These are phyloP conservation scores for Euwallacea fornicatus DNA, from an alignment of 1,140 invertebrate species.

Conservation along the genomic window DNA sequence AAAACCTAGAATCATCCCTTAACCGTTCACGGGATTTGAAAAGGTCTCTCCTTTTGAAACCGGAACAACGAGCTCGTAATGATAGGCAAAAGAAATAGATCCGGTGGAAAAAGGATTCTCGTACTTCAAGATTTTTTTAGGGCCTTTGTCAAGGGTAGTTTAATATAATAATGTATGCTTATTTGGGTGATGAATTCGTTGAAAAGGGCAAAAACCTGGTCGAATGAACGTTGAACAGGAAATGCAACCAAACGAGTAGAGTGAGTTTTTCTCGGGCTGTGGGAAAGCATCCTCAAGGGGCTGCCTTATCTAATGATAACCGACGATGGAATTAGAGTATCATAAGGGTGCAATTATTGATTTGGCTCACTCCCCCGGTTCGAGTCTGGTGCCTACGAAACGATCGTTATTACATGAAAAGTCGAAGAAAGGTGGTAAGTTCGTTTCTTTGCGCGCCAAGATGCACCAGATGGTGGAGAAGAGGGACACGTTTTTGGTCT, in stretches of 20 bases:
- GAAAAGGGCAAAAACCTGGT: no score
- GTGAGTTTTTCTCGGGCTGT: no score
- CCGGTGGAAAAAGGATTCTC: conserved; percentile 23
- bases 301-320: conserved; percentile 7
- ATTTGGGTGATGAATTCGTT: conserved; percentile 4
- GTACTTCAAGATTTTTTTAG: conserved; percentile 7
- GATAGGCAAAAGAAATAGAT: conserved; percentile 28
- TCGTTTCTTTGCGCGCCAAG: conserved; percentile 30
- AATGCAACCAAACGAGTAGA: no score
- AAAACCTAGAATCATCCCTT: conserved; percentile 33
- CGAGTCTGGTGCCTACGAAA: conserved; percentile 7
- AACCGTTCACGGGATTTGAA: conserved; percentile 25
- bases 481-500: conserved; percentile 4
- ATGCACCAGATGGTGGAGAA: conserved; percentile 18
- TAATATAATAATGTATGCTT: conserved; percentile 4
- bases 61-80: conserved; percentile 27
- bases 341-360: conserved; percentile 15
- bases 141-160: not conserved
- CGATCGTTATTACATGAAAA: conserved; percentile 13
- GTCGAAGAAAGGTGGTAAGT: conserved; percentile 20
- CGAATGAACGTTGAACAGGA: no score
- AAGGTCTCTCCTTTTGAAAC: conserved; percentile 25
- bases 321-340: not conserved
- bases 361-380: conserved; percentile 6
- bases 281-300: no score